phyloP scores from a whole-genome alignment of 2,113 vertebrate species.

The Barnardius zonarius region DNA sequence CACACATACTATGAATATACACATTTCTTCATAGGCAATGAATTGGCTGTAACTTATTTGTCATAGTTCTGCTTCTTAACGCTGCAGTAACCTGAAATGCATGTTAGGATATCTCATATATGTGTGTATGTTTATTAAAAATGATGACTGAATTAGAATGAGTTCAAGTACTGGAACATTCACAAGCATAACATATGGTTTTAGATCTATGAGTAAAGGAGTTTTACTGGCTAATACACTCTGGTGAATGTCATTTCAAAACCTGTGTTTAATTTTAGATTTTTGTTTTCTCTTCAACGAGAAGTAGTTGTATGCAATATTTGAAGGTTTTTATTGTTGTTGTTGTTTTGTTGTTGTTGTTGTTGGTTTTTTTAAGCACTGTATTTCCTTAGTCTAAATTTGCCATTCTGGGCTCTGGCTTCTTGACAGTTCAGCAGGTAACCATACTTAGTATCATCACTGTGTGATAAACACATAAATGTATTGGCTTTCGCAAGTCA shows the following conservation, averaged over 20 bases:
- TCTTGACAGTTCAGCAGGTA: not conserved
- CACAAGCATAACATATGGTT: not conserved
- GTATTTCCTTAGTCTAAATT: not conserved
- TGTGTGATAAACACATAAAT: too few relatives aligned
- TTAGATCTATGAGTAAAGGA: not conserved
- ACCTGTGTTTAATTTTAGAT: not conserved
- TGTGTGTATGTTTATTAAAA: not conserved
- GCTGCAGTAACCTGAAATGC: not conserved
- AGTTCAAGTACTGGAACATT: not conserved
- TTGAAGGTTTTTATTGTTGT: not conserved
- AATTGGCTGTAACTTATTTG: not conserved
- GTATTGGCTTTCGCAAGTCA: too few relatives aligned
- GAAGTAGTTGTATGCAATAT: not conserved
- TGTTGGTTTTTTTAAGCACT: not conserved
- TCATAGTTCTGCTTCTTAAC: not conserved
- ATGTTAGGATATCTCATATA: not conserved
- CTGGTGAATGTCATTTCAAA: not conserved
- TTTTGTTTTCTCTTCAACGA: not conserved
- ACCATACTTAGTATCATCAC: not conserved
- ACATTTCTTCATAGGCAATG: not conserved
- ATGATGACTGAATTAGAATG: not conserved
- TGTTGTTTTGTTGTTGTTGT: too few relatives aligned
- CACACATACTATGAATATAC: not conserved
- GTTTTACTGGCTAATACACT: not conserved
- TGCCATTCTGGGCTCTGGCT: not conserved